These are phyloP conservation scores for Patella vulgata DNA, from an alignment of 1,140 invertebrate species.

Conservation along the genomic window DNA sequence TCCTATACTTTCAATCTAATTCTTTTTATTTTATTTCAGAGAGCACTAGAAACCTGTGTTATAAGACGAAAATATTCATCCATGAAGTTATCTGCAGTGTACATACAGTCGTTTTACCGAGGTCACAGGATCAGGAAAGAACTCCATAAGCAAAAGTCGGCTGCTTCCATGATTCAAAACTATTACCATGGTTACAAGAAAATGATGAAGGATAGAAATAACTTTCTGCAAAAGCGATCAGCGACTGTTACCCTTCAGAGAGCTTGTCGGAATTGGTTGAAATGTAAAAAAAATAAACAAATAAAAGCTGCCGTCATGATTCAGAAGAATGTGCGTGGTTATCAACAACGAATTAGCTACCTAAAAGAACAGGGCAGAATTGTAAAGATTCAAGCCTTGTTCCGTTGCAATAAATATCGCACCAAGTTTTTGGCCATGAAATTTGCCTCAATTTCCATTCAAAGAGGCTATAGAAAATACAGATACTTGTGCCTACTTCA, in stretches of 20 bases:
- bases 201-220: too few relatives aligned
- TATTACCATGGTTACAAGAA: not conserved
- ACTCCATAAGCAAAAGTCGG: slow-evolving; percentile 8
- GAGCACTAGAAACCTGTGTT: not conserved
- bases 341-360: not conserved
- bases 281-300: slow-evolving; percentile 2
- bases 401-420: slow-evolving; percentile 11
- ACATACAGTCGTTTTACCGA: slow-evolving; percentile 6
- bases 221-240: too few relatives aligned
- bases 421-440: not conserved
- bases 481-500: not conserved
- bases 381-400: slow-evolving; percentile 20
- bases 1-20: too few relatives aligned
- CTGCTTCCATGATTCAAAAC: slow-evolving; percentile 16
- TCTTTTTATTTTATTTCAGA: slow-evolving; percentile 9
- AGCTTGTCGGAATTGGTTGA: not conserved
- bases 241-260: too few relatives aligned
- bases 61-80: not conserved
- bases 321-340: slow-evolving; percentile 16
- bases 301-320: slow-evolving; percentile 16
- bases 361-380: not conserved
- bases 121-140: slow-evolving; percentile 8
- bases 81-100: not conserved
- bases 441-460: slow-evolving; percentile 25
- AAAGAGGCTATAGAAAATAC: slow-evolving; percentile 27